Percentiles rank a stretch among this genome's conserved stretches.
phyloP scores from a whole-genome alignment of 2,888 invertebrate genomes.

The Eudasyphora cyanicolor region DNA sequence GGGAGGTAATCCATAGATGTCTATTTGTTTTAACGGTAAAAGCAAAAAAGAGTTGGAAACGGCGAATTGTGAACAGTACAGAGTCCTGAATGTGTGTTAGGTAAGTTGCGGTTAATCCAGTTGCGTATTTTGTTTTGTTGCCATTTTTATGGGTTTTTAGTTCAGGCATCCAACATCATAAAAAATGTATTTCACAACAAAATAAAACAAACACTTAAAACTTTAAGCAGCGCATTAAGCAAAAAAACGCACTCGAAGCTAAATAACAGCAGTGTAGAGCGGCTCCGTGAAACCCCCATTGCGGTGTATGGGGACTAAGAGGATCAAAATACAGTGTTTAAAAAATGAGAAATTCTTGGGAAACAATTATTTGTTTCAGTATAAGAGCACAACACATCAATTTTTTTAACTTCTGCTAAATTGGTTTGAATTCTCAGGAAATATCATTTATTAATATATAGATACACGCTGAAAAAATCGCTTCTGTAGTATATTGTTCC shows the following conservation, averaged over 20 bases:
- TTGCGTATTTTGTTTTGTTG: conserved; percentile 38
- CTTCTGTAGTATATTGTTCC: too few relatives aligned
- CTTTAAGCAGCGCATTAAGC: conserved; percentile 51
- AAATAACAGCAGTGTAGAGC: conserved; percentile 11
- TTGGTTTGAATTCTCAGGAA: too few relatives aligned
- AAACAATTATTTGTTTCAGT: too few relatives aligned
- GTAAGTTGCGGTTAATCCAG: conserved; percentile 49
- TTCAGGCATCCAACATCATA: conserved; percentile 45
- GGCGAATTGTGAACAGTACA: conserved; percentile 16
- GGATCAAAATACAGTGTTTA: too few relatives aligned
- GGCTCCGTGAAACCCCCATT: background rate
- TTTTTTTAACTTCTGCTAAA: too few relatives aligned
- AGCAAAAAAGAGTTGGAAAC: conserved; percentile 14
- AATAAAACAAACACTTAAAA: conserved; percentile 54
- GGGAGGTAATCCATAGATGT: background rate
- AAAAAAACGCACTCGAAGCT: conserved; percentile 6
- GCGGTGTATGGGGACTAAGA: background rate
- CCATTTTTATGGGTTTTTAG: conserved; percentile 38
- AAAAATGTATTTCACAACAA: conserved; percentile 29
- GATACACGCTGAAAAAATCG: too few relatives aligned
- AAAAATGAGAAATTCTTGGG: too few relatives aligned
- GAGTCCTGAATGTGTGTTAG: conserved; percentile 23
- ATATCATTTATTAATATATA: too few relatives aligned
- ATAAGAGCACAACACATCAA: too few relatives aligned
- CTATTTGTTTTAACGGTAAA: background rate